phyloP scores from a whole-genome alignment of 2,113 vertebrate genomes.

The Glareola pratincola region DNA sequence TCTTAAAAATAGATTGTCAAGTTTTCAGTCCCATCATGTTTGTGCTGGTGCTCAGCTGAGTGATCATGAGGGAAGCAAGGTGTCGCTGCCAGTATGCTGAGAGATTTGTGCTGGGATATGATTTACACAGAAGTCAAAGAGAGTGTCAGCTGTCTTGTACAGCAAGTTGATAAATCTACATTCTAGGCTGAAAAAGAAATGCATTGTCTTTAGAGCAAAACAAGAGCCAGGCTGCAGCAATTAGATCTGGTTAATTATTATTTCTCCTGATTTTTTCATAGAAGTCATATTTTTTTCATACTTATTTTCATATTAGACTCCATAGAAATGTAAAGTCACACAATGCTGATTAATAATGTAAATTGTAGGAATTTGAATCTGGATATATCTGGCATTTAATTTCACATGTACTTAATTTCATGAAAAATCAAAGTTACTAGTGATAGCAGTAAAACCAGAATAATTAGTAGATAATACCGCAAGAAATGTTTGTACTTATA shows the following conservation, averaged over 20 bases:
- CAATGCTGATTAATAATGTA: background rate
- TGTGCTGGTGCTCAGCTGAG: background rate
- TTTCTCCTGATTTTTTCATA: background rate
- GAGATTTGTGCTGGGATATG: background rate
- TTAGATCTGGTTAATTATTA: background rate
- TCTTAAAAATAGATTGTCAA: background rate
- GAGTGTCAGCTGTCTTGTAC: background rate
- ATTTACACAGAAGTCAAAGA: background rate
- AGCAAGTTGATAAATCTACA: background rate
- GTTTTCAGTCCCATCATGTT: background rate
- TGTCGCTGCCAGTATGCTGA: background rate
- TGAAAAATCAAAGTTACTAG: slow-evolving; percentile 18
- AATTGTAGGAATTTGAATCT: background rate
- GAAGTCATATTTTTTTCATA: background rate
- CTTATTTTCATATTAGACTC: background rate
- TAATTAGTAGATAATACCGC: slow-evolving; percentile 6
- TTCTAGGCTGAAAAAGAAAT: background rate
- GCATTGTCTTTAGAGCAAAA: background rate
- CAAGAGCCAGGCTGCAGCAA: background rate
- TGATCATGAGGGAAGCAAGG: background rate
- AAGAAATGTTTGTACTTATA: slow-evolving; percentile 47
- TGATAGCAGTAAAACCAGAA: slow-evolving; percentile 45
- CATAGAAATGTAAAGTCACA: background rate
- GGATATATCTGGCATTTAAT: slow-evolving; percentile 19
- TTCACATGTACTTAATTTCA: slow-evolving; percentile 40